Percentiles rank a stretch among this genome's conserved stretches.
Conservation (phyloP, 2,797 vertebrate genomes). For the Premnoplex brunnescens region DNA sequence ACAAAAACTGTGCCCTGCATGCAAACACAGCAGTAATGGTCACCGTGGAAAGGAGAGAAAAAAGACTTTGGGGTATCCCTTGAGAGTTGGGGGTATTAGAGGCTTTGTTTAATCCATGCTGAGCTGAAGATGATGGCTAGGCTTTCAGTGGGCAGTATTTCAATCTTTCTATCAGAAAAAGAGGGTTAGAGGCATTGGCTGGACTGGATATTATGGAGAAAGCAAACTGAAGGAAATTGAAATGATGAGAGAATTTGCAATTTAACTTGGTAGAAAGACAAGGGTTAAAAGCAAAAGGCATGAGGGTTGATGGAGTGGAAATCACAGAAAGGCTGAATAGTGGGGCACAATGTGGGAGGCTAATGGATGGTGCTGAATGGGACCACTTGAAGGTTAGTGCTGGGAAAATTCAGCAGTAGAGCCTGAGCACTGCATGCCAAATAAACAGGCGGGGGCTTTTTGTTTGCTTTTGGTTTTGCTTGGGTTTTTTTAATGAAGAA, state of each 20-base stretch:
- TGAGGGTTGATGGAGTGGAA: not conserved
- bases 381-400: not conserved
- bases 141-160: not conserved
- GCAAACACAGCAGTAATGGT: not conserved
- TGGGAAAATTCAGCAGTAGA: not conserved
- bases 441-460: not conserved
- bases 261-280: not conserved
- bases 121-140: not conserved
- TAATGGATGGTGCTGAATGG: not conserved
- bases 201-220: not conserved
- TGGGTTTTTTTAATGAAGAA: not conserved
- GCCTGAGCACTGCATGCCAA: not conserved
- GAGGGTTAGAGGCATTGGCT: not conserved
- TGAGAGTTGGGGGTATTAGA: not conserved
- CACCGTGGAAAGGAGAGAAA: not conserved
- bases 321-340: not conserved
- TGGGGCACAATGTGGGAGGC: not conserved
- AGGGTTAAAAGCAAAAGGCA: not conserved
- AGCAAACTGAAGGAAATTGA: not conserved
- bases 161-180: not conserved
- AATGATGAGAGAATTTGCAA: not conserved
- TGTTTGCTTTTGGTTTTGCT: not conserved
- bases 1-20: not conserved
- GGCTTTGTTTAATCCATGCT: not conserved
- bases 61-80: not conserved